Base-by-base conservation (phyloP, 2,113 vertebrate genomes). In the Brachyistius frenatus region DNA sequence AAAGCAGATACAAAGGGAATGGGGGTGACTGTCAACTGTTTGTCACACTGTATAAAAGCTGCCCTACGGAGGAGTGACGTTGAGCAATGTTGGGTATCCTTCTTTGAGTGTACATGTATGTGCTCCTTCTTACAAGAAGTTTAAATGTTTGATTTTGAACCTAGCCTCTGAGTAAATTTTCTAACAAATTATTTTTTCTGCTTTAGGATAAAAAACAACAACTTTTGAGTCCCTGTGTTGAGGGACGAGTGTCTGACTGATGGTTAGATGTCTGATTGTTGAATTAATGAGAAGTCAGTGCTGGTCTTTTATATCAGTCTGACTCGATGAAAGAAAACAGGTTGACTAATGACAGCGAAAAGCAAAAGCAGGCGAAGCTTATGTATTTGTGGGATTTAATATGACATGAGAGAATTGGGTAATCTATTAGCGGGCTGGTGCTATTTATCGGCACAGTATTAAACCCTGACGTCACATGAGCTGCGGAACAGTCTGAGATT, bases 401-500 rank as follows among this genome's bases (percentile, higher is more conserved):
- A 47, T 81, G 66, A 79, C 55, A 76, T 70, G 67, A 73, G 71
- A 70, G 68, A 76, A 78, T 81, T 80, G 49, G 75, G 74, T 86
- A 84, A 90, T 90, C 84, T 88, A 80, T 88, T 73, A 86, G 67
- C 3, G 6, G 16, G 14, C 74, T 50, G 64, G 57, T 67, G 76
- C 78, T 58, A 78, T 86, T 90, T 83, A 84, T 89, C 74, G 13
- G 76, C 60, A 3, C 30, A 5, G 75, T 23, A 88, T 88, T 88
- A 85, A 87, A 86, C 39, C 56, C 56, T 86, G 86, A 83, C 66
- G 63, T 88, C 89, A 88, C 39, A 15, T 53, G 76, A 86, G 66
- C 74, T 23, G 76, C 66, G 50, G 63, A 84, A 84, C 86, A 61
- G 68, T 80, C 81, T 83, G 85, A 78, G 89, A 91, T 90, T 90